Evolutionary conservation across 2,797 vertebrate species (phyloP), one percentile per base, ranked within the genome.

Genomic region (Enteromius paludinosus): DNA sequence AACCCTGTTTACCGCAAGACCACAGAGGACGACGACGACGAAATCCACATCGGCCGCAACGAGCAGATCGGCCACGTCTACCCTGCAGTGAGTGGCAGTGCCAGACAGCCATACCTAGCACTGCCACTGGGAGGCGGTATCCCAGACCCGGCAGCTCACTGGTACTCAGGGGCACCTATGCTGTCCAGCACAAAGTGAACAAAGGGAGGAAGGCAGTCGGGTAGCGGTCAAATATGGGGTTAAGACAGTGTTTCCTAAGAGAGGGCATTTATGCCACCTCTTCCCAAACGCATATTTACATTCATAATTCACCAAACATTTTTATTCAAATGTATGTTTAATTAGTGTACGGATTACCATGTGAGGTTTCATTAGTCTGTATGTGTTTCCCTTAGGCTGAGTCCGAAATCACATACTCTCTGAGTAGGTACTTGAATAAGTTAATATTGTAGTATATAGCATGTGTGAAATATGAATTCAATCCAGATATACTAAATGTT

Each of bases 1-100:
- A 99, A 99, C 91, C 98, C 98, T 0, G 98, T 99, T 0, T 99
- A 99, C 79, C 96, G 98, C 89, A 99, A 99, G 87, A 99, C 98
- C 84, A 96, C 95, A 0, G 96, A 96, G 89, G 93, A 99, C 38
- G 98, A 99, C 71, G 97, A 98, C 78, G 98, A 98, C 0, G 98
- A 99, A 82, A 98, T 99, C 88, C 97, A 99, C 93, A 99, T 99
- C 86, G 97, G 97, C 20, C 93, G 96, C 47, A 95, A 96, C 82
- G 95, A 96, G 90, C 97, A 98, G 87, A 93, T 99, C 47, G 98
- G 98, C 1, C 98, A 99, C 20, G 95, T 98, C 89, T 99, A 99
- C 88, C 98, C 98, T 81, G 95, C 98, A 89, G 98, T 99, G 95
- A 99, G 98, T 97, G 91, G 87, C 87, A 89, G 91, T 87, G 90